Base-by-base conservation (phyloP, 2,797 vertebrate species). In the Phrynocephalus vlangalii region DNA sequence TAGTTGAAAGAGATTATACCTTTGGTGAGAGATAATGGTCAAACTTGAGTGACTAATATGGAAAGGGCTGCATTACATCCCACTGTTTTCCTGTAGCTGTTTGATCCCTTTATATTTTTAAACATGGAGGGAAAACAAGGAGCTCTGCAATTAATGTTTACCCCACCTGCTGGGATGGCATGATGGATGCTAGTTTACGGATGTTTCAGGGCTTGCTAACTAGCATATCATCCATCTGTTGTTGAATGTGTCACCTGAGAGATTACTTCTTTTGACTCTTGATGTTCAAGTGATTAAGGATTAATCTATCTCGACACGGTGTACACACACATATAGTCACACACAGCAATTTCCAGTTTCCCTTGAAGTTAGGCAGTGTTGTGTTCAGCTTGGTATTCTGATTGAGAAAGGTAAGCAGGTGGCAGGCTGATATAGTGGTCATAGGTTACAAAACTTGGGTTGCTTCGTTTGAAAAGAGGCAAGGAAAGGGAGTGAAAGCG, bases 11-110 rank as follows among this genome's bases (percentile, higher is more conserved):
- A 90, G 68, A 83, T 85, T 87, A 83, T 63, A 18, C 24, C 83
- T 60, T 90, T 91, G 78, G 82, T 20, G 92, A n/a, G 5, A 90
- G 33, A 75, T 50, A 85, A n/a, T 77, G 88, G 60, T 68, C 89
- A 87, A 90, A 76, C 30, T 83, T 33, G 13, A n/a, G 0, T 52
- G 87, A 50, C 38, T 50, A 89, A 56, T 11, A 28, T 1, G 7
- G 79, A 88, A 81, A 90, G 83, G 70, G 2, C 28, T 33, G 3
- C 1, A 72, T 16, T 63, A 20, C 68, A 6, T 86, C 90, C 66
- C 30, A 18, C 88, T 72, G 30, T 77, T 80, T 88, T 79, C 56
- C 78, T 60, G 3, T 0, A 79, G 5, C 11, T 82, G 2, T 71
- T 72, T 67, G 79, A 22, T n/a, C 24, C 63, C 2, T 20, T 86